Conservation (phyloP, 2,797 vertebrate species). For the Malurus leucopterus region DNA sequence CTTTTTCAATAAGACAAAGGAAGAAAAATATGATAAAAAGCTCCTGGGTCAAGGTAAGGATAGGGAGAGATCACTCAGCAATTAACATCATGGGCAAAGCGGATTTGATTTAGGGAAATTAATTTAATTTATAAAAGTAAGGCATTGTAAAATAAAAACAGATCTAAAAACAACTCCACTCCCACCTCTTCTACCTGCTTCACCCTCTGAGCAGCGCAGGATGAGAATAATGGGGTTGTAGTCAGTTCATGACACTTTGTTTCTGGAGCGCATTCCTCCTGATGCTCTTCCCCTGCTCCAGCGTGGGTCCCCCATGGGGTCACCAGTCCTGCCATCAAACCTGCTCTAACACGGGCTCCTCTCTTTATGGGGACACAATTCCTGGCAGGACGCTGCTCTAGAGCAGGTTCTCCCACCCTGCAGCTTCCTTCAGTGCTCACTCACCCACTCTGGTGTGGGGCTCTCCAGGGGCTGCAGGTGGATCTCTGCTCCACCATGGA, state of each 20-base stretch:
- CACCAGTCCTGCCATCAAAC: neutral
- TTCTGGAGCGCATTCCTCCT: neutral
- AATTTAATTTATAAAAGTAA: neutral
- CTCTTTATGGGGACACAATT: accelerated
- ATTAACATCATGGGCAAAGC: neutral
- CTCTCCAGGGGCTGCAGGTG: neutral
- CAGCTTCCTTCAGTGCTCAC: neutral
- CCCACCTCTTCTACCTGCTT: neutral
- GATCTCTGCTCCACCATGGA: accelerated
- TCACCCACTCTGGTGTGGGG: accelerated
- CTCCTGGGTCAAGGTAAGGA: accelerated
- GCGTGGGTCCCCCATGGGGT: accelerated
- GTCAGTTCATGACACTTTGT: neutral
- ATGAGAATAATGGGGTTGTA: neutral
- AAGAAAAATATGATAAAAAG: neutral
- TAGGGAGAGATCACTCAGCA: neutral
- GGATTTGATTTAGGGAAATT: neutral
- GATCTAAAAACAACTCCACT: neutral
- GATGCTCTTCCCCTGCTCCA: neutral
- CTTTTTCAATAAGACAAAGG: neutral
- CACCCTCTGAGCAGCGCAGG: neutral
- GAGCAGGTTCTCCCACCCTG: neutral
- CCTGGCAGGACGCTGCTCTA: neutral
- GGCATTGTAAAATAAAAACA: neutral
- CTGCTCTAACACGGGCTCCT: accelerated